Percentiles rank a stretch among this genome's conserved stretches.
These are phyloP conservation scores for Ptychadena robeensis DNA, from an alignment of 2,797 vertebrate species.

Conservation along the genomic window DNA sequence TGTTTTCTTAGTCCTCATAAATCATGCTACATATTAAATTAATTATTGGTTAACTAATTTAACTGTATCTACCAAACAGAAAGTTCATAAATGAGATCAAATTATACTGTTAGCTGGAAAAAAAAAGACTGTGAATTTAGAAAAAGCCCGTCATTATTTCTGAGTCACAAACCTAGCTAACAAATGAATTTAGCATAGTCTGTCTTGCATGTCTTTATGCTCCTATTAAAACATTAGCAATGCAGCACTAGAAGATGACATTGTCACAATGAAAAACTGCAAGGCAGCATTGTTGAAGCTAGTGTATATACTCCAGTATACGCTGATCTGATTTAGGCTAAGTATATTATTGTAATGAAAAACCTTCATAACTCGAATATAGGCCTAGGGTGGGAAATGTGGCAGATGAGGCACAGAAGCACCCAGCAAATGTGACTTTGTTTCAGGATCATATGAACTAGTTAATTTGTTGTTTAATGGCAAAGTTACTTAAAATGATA, in stretches of 20 bases:
- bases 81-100: not conserved
- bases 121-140: not conserved
- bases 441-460: too few relatives aligned
- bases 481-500: too few relatives aligned
- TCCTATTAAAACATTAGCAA: not conserved
- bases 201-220: not conserved
- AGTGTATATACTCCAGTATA: too few relatives aligned
- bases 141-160: constrained; percentile 2
- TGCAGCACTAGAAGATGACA: not conserved
- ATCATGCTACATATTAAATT: not conserved
- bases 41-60: not conserved
- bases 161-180: not conserved
- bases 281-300: not conserved
- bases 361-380: too few relatives aligned
- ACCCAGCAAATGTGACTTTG: too few relatives aligned
- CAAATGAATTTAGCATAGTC: not conserved
- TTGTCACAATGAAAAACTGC: not conserved
- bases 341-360: too few relatives aligned
- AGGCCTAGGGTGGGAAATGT: too few relatives aligned
- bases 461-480: too few relatives aligned
- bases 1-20: not conserved
- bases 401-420: too few relatives aligned
- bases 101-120: constrained; percentile 1
- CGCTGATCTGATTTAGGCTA: too few relatives aligned
- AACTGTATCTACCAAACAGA: not conserved